phyloP scores from a whole-genome alignment of 2,888 invertebrate genomes.

The Microplitis manilae region DNA sequence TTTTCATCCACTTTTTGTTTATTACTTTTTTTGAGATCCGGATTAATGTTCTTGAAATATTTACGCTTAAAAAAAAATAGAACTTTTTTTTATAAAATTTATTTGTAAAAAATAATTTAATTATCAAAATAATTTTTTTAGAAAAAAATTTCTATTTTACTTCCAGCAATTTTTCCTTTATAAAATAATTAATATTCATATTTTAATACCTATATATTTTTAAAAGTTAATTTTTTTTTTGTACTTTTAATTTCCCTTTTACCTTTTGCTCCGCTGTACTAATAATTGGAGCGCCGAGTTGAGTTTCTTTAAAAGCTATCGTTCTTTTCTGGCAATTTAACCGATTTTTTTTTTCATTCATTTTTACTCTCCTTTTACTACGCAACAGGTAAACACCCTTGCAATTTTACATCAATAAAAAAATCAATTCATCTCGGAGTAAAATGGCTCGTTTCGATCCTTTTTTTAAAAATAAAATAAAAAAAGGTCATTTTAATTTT shows the following conservation, averaged over 20 bases:
- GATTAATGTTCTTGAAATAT: conserved; percentile 1
- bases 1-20: conserved; percentile 14
- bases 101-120: not conserved
- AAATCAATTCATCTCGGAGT: not conserved
- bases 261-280: not conserved
- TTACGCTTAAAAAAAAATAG: not conserved
- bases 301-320: not conserved
- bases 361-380: not conserved
- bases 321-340: not conserved
- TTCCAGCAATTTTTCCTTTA: not conserved
- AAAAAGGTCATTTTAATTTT: too few species aligned
- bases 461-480: too few species aligned
- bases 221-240: conserved; percentile 15
- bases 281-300: not conserved
- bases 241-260: conserved; percentile 13
- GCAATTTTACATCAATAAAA: not conserved
- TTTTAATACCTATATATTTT: conserved; percentile 4
- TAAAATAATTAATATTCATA: conserved; percentile 3
- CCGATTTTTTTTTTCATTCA: not conserved
- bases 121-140: not conserved
- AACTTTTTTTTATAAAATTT: not conserved
- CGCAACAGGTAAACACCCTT: conserved; percentile 9
- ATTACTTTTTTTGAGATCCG: conserved; percentile 4
- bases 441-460: too few species aligned
- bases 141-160: not conserved